These are phyloP conservation scores for Tupaia tana DNA, from an alignment of 2,113 vertebrate genomes.

Conservation along the genomic window DNA sequence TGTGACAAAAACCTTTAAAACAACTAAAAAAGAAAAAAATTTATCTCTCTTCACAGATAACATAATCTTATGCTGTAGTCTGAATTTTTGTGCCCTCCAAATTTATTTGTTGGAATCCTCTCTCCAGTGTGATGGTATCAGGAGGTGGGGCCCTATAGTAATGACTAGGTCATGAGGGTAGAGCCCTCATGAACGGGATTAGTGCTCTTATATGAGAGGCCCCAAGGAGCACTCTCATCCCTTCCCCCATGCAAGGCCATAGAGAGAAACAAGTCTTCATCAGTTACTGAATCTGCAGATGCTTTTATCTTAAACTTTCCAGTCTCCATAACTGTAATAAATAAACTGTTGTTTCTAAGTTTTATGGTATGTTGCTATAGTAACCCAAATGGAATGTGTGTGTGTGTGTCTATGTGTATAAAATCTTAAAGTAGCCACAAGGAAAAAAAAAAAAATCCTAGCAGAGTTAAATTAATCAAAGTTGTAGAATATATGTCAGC, in stretches of 20 bases:
- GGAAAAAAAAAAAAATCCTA: background rate
- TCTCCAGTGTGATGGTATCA: background rate
- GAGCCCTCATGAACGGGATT: background rate
- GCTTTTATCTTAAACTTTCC: background rate
- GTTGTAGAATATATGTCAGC: background rate
- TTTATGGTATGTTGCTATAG: background rate
- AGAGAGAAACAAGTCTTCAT: background rate
- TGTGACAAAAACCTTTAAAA: too few relatives aligned
- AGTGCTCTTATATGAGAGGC: background rate
- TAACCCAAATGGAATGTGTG: background rate
- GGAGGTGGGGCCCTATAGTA: background rate
- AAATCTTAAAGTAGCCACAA: background rate
- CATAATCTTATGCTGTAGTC: background rate
- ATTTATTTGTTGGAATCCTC: background rate
- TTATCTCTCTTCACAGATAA: background rate
- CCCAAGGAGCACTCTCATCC: background rate
- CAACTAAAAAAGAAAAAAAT: background rate
- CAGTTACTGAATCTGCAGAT: background rate
- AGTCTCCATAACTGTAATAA: background rate
- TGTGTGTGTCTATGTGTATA: background rate
- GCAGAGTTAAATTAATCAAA: conserved; percentile 1
- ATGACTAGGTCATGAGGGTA: background rate
- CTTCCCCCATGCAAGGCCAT: background rate
- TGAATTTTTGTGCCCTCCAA: background rate
- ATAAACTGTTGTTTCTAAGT: background rate